Base-by-base conservation (phyloP, 2,113 vertebrate genomes). In the Cyanoderma ruficeps region DNA sequence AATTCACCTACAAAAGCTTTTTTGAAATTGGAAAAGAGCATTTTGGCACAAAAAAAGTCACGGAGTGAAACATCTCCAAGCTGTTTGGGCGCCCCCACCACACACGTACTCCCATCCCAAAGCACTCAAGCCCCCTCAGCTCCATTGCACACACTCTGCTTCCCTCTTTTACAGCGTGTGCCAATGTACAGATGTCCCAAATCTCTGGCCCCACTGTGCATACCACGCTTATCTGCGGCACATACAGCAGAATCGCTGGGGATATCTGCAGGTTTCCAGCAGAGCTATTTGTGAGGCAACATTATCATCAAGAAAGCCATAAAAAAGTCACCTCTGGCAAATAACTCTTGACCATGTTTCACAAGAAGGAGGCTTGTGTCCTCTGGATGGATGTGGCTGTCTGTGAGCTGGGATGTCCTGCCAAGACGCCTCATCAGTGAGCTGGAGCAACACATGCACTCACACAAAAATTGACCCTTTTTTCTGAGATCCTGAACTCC, bases 401-500 rank as follows among this genome's bases (percentile, higher is more conserved):
- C 94, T 97, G 94, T 92, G 80, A 91, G 94, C 44, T 5, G 8
- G 93, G 95, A 63, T 6, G 27, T 78, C 76, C 69, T 94, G 89
- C 65, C 72, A 90, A 91, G 53, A 89, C 15, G 61, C 96, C 95
- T 97, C 97, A 86, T 97, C 93, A 81, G 90, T 86, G 90, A 79
- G 87, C 88, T 56, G 95, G 72, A 96, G 95, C 57, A 78, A 80
- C 27, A 46, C 76, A 72, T 22, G 55, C 63, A 44, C 13, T 11
- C 61, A 77, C 39, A 90, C 71, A 70, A 70, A 93, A 86, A 70
- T 4, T 57, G 96, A 96, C 93, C 87, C 94, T 93, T 94, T 93
- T 83, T 93, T 80, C 92, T 85, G 90, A 91, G 91, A 95, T 94
- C 70, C 69, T 98, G 97, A 98, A 98, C 98, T 98, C 92, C 90